Evolutionary conservation across 2,113 vertebrate species (phyloP), one percentile per base, ranked within the genome.

Genomic region (Hypocryptadius cinnamomeus): DNA sequence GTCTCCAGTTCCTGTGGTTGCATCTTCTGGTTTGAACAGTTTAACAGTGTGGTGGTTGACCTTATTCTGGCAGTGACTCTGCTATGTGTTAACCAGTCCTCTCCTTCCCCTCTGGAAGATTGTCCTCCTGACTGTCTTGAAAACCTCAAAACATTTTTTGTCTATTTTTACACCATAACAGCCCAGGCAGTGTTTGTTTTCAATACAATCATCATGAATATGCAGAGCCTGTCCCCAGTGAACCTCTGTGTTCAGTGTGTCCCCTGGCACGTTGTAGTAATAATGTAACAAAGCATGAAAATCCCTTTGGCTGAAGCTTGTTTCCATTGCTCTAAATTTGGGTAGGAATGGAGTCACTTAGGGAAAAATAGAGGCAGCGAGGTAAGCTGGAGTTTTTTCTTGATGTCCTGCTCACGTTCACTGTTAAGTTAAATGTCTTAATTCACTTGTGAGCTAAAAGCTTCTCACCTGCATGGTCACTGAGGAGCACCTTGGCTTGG

Each of bases 261-360:
- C 79, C 53, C 82, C n/a, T 65, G 59, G 37, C n/a, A 5, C 15
- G 2, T 10, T 44, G 31, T 31, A 69, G 17, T 27, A 59, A 35
- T 33, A 65, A 61, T 11, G 9, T 2, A 69, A 77, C 31, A 35
- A 25, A 35, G n/a, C 23, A 15, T 35, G 47, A 81, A 56, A 63
- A 35, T 87, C 10, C 53, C 2, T 22, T 48, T 56, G 78, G 66
- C 81, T 91, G 81, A 89, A 91, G 59, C 65, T 81, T 87, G 33
- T 95, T 96, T 91, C 56, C 65, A 9, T 74, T 50, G 87, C 27
- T 94, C 80, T 90, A 24, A 93, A 89, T 94, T 56, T 85, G 93
- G 87, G 61, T 95, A 89, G 91, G 73, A 87, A 37, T 89, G 89
- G 83, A 95, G 50, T 76, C 57, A 53, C 73, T 91, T 93, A 89